These are phyloP conservation scores for Euclidia mi DNA, from an alignment of 2,888 invertebrate species.

Conservation along the genomic window DNA sequence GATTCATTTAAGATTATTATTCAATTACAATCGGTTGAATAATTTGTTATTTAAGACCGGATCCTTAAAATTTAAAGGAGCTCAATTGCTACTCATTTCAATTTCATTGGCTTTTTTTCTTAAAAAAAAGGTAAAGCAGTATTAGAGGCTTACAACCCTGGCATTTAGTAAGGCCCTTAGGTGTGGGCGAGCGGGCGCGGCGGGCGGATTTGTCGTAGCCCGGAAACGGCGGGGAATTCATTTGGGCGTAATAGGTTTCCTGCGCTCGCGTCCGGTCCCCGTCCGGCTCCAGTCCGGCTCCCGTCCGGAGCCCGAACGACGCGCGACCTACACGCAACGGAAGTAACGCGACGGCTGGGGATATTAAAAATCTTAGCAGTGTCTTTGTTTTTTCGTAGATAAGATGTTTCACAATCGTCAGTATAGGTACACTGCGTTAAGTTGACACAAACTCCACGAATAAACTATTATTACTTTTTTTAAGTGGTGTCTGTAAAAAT, in stretches of 20 bases:
- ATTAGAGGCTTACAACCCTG: slow-evolving; percentile 64
- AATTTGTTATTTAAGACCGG: not conserved
- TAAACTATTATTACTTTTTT: too few relatives aligned
- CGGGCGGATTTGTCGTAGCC: slow-evolving; percentile 84
- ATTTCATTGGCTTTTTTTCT: not conserved
- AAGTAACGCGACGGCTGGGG: slow-evolving; percentile 64
- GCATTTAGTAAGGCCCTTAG: slow-evolving; percentile 72
- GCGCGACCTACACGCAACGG: slow-evolving; percentile 81
- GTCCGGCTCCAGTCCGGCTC: slow-evolving; percentile 79
- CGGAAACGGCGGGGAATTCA: slow-evolving; percentile 88
- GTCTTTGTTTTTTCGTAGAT: slow-evolving; percentile 5
- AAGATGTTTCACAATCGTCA: not conserved
- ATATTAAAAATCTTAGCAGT: slow-evolving; percentile 43
- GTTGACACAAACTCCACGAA: too few relatives aligned
- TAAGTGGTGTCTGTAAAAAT: too few relatives aligned
- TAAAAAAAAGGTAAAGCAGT: slow-evolving; percentile 1
- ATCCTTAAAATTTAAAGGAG: too few relatives aligned
- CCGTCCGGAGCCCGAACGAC: slow-evolving; percentile 72
- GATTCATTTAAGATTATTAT: too few relatives aligned
- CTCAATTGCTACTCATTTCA: too few relatives aligned
- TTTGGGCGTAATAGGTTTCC: slow-evolving; percentile 90
- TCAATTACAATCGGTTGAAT: too few relatives aligned
- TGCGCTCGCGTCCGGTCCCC: slow-evolving; percentile 82
- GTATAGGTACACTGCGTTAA: too few relatives aligned
- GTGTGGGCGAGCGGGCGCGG: slow-evolving; percentile 78